Evolutionary conservation across 1,140 invertebrate genomes (phyloP).

Genomic region (Heliconius eleuchia): DNA sequence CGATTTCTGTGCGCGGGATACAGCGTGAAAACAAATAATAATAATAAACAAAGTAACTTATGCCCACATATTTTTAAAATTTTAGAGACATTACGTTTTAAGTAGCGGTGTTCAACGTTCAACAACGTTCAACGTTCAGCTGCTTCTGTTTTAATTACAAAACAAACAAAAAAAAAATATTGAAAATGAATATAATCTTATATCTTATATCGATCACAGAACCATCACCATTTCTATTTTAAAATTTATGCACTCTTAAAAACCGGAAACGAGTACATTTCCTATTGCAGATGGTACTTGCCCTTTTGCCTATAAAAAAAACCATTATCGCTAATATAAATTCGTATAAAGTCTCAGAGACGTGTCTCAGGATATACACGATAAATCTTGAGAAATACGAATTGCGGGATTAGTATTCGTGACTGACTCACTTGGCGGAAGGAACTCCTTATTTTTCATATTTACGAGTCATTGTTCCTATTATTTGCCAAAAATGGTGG

Average conservation of each 20-base stretch:
- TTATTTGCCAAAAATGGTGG: background rate
- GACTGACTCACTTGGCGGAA: background rate
- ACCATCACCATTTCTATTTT: no score
- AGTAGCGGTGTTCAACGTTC: background rate
- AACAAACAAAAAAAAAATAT: no score
- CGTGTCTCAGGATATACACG: background rate
- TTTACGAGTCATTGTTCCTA: background rate
- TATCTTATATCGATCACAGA: no score
- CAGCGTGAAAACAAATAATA: background rate
- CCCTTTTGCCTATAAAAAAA: background rate
- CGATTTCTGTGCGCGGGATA: background rate
- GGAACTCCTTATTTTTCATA: constrained; percentile 2
- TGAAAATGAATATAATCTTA: no score
- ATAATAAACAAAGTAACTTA: no score
- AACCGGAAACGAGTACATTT: background rate
- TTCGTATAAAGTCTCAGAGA: background rate
- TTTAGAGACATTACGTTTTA: no score
- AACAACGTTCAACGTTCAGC: background rate
- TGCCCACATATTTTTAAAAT: no score
- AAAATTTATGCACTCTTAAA: background rate
- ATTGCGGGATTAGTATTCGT: background rate
- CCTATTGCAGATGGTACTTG: background rate
- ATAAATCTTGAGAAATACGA: background rate
- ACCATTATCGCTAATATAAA: background rate
- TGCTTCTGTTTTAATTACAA: background rate